phyloP scores from a whole-genome alignment of 2,888 invertebrate genomes.

The Hyposoter didymator region DNA sequence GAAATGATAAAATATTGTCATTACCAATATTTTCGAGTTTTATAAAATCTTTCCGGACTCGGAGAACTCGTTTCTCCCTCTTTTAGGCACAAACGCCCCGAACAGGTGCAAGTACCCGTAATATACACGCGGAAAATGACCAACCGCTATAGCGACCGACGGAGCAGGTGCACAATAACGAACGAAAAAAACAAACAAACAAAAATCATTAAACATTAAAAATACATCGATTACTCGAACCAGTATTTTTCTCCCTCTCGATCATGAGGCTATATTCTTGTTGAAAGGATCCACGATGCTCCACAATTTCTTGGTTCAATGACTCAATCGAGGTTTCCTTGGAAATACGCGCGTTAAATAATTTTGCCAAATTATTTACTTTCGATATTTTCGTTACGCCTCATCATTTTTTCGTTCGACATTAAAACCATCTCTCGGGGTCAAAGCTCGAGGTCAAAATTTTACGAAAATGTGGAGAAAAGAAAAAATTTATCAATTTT shows the following conservation, averaged over 20 bases:
- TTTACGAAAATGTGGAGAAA: not conserved
- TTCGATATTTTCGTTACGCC: not conserved
- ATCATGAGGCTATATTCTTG: not conserved
- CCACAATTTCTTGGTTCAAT: conserved; percentile 19
- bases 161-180: conserved; percentile 60
- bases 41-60: not conserved
- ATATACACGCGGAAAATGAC: conserved; percentile 7
- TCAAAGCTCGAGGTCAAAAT: not conserved
- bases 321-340: conserved; percentile 35
- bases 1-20: not conserved
- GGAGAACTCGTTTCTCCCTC: not conserved
- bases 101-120: conserved; percentile 19
- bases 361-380: not conserved
- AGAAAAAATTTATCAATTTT: not conserved
- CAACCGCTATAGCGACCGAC: conserved; percentile 11
- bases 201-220: not conserved
- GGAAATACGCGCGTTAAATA: not conserved
- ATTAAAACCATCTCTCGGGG: not conserved
- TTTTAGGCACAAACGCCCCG: not conserved
- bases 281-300: conserved; percentile 18
- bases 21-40: not conserved
- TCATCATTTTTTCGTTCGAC: not conserved
- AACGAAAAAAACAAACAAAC: conserved; percentile 7
- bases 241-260: conserved; percentile 3
- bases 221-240: conserved; percentile 15